Conservation (phyloP, 2,113 vertebrate genomes). For the Bubo scandiacus region DNA sequence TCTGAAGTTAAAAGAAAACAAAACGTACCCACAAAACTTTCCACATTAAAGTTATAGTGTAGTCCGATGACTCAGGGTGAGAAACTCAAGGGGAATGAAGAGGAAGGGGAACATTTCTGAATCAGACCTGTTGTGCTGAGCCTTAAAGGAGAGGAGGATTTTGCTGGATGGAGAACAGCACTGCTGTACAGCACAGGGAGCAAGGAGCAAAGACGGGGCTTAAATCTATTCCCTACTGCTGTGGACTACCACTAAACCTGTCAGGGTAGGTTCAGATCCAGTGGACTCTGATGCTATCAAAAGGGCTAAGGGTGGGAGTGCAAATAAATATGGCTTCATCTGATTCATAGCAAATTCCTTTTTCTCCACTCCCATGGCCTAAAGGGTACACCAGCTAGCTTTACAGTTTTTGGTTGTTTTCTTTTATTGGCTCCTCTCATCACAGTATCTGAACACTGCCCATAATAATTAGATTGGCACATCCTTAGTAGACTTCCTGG, state of each 20-base stretch:
- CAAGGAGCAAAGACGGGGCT: background rate
- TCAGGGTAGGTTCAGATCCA: background rate
- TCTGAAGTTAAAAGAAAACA: slow-evolving; percentile 49
- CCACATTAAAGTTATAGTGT: slow-evolving; percentile 39
- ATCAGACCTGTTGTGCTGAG: slow-evolving; percentile 39
- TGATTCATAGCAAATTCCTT: slow-evolving; percentile 6
- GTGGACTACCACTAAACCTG: background rate
- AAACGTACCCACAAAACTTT: slow-evolving; percentile 39
- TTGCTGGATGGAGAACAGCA: slow-evolving; percentile 10
- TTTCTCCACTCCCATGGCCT: slow-evolving; percentile 34
- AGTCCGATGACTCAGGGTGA: slow-evolving; percentile 17
- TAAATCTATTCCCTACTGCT: background rate
- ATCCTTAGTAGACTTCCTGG: background rate
- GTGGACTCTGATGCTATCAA: background rate
- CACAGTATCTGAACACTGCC: background rate
- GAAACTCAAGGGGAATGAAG: slow-evolving; percentile 23
- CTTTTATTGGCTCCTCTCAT: slow-evolving; percentile 1
- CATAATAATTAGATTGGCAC: slow-evolving; percentile 26
- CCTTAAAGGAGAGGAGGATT: slow-evolving; percentile 3
- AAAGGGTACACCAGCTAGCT: background rate
- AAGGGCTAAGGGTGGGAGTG: background rate
- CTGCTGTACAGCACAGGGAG: background rate
- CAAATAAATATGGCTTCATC: background rate
- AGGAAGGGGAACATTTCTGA: slow-evolving; percentile 37
- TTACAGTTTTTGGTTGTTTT: slow-evolving; percentile 2